A percentile compares a stretch with the other conserved stretches of the same genome.
These are phyloP conservation scores for Parapsyche elsis DNA, from an alignment of 1,140 invertebrate species.

Conservation along the genomic window DNA sequence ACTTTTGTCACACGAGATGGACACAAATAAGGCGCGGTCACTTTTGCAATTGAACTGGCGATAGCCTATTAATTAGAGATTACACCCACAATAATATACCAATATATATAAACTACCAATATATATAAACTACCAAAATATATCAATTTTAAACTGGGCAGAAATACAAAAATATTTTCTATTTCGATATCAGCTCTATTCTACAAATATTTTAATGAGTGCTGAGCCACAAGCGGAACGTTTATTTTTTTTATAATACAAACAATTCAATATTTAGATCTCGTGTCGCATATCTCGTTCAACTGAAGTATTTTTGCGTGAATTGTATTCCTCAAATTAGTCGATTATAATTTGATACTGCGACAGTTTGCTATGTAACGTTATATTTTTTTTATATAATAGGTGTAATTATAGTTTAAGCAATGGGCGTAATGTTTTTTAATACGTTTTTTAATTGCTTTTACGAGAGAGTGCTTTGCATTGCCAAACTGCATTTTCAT, in stretches of 20 bases:
- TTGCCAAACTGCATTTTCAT: not conserved
- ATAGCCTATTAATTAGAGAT: constrained; percentile 15
- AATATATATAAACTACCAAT: not conserved
- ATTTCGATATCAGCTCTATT: not conserved
- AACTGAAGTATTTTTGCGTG: too few relatives aligned
- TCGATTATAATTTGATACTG: too few relatives aligned
- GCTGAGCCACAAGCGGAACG: too few relatives aligned
- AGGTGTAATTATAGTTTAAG: too few relatives aligned
- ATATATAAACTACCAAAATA: not conserved
- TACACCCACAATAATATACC: not conserved
- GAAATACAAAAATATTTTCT: not conserved
- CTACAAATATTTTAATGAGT: too few relatives aligned
- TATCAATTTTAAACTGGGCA: not conserved
- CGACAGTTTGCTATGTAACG: too few relatives aligned
- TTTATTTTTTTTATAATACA: not conserved
- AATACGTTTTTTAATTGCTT: too few relatives aligned
- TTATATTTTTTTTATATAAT: too few relatives aligned
- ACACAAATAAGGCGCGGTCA: constrained; percentile 20
- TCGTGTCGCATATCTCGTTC: not conserved
- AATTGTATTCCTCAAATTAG: too few relatives aligned
- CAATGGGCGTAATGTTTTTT: too few relatives aligned
- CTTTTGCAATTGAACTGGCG: constrained; percentile 22
- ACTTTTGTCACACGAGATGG: not conserved
- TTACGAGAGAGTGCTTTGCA: too few relatives aligned
- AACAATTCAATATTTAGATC: not conserved